phyloP scores from a whole-genome alignment of 2,797 vertebrate genomes.

The Chloroceryle inda region DNA sequence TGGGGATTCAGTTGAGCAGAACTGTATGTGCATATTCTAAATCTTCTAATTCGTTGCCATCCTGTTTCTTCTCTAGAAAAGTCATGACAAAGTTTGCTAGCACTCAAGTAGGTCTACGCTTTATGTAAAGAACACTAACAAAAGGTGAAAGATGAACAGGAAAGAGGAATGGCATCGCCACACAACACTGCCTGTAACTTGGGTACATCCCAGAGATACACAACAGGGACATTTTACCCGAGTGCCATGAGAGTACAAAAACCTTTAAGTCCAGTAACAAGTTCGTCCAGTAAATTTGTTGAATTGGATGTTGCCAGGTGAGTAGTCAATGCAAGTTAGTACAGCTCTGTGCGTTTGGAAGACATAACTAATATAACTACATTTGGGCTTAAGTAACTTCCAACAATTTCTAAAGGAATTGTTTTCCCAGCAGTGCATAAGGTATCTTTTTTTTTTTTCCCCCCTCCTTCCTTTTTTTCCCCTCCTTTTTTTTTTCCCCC shows the following conservation, averaged over 20 bases:
- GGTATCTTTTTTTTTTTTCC: background rate
- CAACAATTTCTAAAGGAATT: background rate
- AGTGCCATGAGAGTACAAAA: background rate
- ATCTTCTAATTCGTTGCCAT: background rate
- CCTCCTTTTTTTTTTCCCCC: too few relatives aligned
- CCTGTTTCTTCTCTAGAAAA: background rate
- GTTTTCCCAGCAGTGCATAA: background rate
- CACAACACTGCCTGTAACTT: background rate
- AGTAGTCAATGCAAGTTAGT: background rate
- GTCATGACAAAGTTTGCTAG: background rate
- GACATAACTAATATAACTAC: background rate
- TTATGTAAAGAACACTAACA: background rate
- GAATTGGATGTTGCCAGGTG: background rate
- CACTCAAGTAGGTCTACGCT: background rate
- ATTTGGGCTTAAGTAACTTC: background rate
- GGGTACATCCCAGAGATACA: background rate
- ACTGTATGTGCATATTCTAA: background rate
- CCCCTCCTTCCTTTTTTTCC: too few relatives aligned
- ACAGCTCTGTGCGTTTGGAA: fast-evolving
- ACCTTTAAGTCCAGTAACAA: background rate
- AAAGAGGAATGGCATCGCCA: background rate
- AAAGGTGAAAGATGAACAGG: fast-evolving
- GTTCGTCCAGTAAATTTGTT: background rate
- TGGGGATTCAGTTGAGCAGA: background rate
- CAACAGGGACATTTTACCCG: background rate